Conservation (phyloP, 2,113 vertebrate species). For the Eolophus roseicapilla region DNA sequence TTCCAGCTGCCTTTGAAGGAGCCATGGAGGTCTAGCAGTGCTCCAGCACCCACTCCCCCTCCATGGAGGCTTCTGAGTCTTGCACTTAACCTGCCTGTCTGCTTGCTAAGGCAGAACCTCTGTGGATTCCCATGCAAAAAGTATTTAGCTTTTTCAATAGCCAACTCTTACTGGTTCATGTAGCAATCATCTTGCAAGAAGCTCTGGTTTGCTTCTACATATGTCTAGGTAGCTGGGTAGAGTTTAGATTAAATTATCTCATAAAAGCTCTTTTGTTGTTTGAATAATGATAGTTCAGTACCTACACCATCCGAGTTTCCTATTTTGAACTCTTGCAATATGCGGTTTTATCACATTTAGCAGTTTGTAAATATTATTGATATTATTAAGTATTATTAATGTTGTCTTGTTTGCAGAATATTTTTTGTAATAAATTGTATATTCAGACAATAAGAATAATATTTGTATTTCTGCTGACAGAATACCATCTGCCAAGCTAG, state of each 20-base stretch:
- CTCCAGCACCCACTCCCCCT: fast-evolving
- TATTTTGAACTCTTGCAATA: background rate
- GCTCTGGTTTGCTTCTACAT: background rate
- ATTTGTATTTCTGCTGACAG: conserved; percentile 51
- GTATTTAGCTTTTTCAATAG: background rate
- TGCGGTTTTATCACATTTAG: background rate
- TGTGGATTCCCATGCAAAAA: background rate
- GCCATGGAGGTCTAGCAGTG: background rate
- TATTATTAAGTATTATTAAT: background rate
- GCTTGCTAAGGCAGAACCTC: background rate
- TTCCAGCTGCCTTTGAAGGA: background rate
- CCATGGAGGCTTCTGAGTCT: background rate
- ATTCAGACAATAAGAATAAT: background rate
- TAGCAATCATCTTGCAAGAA: background rate
- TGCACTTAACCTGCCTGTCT: background rate
- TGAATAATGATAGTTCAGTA: background rate
- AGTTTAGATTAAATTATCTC: background rate
- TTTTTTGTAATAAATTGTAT: background rate
- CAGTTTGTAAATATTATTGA: background rate
- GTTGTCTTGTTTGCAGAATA: background rate
- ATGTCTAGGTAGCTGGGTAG: background rate
- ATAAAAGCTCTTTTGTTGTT: background rate
- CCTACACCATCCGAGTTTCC: background rate
- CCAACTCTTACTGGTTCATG: background rate
- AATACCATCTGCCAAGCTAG: conserved; percentile 76